Conservation (phyloP, 1,140 invertebrate genomes). For the Globodera ellingtonae region DNA sequence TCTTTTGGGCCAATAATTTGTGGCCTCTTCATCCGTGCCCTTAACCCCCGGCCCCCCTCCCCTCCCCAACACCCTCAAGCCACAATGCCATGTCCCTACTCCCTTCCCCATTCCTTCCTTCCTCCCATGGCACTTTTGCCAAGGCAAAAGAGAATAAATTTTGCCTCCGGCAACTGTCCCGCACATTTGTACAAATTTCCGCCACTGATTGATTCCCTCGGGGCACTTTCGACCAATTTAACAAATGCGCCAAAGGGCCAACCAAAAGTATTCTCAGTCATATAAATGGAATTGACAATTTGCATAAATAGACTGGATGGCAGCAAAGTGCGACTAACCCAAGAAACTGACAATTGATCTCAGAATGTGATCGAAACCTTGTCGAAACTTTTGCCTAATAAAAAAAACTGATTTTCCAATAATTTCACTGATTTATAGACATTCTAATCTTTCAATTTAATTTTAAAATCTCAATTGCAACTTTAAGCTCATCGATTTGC, state of each 20-base stretch:
- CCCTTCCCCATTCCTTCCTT: background rate
- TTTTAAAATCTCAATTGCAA: too few relatives aligned
- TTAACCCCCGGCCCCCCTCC: background rate
- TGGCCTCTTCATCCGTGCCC: background rate
- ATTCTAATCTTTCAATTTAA: too few relatives aligned
- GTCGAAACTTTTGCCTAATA: too few relatives aligned
- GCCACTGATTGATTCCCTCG: constrained; percentile 1
- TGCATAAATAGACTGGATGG: too few relatives aligned
- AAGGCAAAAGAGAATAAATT: constrained; percentile 5
- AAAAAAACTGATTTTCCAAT: too few relatives aligned
- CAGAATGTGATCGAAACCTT: too few relatives aligned
- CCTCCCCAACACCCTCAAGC: too few relatives aligned
- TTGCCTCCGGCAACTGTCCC: background rate
- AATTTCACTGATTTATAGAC: too few relatives aligned
- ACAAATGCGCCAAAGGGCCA: background rate
- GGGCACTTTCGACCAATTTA: constrained; percentile 1
- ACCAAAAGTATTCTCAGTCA: background rate
- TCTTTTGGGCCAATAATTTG: background rate
- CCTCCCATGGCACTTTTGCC: background rate
- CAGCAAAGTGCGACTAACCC: too few relatives aligned
- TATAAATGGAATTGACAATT: background rate
- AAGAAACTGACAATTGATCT: too few relatives aligned
- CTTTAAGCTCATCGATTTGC: too few relatives aligned
- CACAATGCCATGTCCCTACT: background rate
- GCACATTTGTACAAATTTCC: constrained; percentile 5